phyloP scores from a whole-genome alignment of 2,888 invertebrate species.

The Trissonchulus latispiculum region DNA sequence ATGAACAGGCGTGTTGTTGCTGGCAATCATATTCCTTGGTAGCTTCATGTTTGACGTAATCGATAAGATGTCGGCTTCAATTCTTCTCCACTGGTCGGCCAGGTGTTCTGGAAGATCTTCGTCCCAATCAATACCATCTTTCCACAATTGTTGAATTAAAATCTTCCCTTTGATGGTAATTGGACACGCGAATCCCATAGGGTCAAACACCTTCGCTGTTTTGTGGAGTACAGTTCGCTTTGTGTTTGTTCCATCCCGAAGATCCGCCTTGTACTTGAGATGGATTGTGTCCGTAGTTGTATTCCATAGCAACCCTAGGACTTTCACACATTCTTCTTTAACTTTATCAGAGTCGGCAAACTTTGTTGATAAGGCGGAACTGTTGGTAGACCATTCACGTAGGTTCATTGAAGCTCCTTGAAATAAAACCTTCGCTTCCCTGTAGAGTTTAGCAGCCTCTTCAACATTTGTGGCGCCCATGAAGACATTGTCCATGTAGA shows the following conservation, averaged over 20 bases:
- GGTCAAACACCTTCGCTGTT: neutral
- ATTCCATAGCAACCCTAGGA: constrained; percentile 18
- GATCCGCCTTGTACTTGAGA: neutral
- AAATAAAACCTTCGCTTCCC: constrained; percentile 2
- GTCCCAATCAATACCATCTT: neutral
- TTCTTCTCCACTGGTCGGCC: no score
- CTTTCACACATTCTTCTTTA: neutral
- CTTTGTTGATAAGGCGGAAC: neutral
- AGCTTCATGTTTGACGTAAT: no score
- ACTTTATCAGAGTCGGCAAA: neutral
- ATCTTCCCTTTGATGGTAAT: neutral
- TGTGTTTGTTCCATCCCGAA: constrained; percentile 10
- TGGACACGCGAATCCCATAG: no score
- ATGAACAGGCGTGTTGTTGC: no score
- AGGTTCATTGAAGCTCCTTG: constrained; percentile 15
- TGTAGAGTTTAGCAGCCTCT: neutral
- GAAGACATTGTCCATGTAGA: constrained; percentile 18
- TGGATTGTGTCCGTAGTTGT: neutral
- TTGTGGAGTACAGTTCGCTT: neutral
- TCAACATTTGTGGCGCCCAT: neutral
- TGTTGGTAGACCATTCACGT: constrained; percentile 16
- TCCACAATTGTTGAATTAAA: neutral
- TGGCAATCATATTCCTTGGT: no score
- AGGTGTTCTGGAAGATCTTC: neutral
- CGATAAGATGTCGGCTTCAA: no score